phyloP scores from a whole-genome alignment of 2,797 vertebrate genomes.

The Acestrorhynchus altus region DNA sequence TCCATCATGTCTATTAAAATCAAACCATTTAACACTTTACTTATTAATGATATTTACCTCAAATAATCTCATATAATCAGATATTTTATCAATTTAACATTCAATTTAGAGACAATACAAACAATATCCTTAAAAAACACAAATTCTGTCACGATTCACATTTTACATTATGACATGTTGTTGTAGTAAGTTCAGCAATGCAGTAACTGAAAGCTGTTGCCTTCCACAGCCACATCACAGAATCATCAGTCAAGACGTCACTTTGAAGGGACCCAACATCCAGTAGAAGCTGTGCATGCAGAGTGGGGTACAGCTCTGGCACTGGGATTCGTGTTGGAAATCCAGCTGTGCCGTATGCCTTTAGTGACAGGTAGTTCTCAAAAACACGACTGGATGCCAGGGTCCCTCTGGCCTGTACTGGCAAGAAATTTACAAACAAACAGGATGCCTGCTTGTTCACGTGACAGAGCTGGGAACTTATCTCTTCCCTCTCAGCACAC shows the following conservation, averaged over 20 bases:
- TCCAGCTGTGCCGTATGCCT: constrained; percentile 5
- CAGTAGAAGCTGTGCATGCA: background rate
- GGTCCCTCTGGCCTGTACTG: background rate
- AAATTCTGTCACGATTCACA: too few relatives aligned
- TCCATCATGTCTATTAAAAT: too few relatives aligned
- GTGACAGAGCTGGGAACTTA: background rate
- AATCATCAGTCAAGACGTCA: background rate
- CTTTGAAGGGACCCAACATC: background rate
- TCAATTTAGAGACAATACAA: too few relatives aligned
- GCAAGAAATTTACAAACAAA: constrained; percentile 15
- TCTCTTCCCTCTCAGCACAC: background rate
- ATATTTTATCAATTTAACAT: too few relatives aligned
- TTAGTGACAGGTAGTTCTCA: constrained; percentile 12
- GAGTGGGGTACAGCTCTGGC: background rate
- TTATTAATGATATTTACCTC: too few relatives aligned
- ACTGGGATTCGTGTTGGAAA: background rate
- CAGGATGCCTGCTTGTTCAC: constrained; percentile 5
- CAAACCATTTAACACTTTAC: too few relatives aligned
- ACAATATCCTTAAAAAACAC: too few relatives aligned
- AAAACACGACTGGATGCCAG: constrained; percentile 5
- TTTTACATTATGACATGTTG: background rate
- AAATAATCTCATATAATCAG: too few relatives aligned
- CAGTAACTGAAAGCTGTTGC: background rate
- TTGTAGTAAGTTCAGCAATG: background rate
- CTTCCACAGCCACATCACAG: background rate